Evolutionary conservation across 2,888 invertebrate genomes (phyloP), one percentile per base, ranked within the genome.

Genomic region (Thereva nobilitata): DNA sequence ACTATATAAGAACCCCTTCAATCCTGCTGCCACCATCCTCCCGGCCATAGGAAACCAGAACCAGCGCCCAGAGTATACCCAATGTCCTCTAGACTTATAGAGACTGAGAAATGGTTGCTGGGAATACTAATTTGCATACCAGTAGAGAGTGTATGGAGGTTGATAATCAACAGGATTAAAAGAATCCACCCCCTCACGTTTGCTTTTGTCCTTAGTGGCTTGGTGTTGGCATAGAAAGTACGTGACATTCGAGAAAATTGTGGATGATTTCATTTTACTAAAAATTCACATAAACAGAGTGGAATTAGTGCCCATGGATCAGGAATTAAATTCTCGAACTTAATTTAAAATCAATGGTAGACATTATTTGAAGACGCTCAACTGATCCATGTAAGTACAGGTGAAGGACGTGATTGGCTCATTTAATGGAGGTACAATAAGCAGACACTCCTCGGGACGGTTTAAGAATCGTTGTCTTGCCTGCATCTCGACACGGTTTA

Each of bases 91-190:
- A 23, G 23, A 23, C n/a, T 35, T 23, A 44, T 37, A 37, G 7
- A 37, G 38, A 37, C 59, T 57, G 49, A 12, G 44, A 52, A 61
- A 50, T 50, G 50, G 34, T 50, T 47, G 61, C 38, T 47, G 41
- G 59, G 54, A 64, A 68, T 65, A 57, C 59, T 66, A 66, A 68
- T 68, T 68, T 68, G 57, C 68, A 68, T 68, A 68, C 56, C 50
- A 9, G 57, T 52, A 44, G 59, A 54, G 49, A 55, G 52, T 67
- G 64, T 67, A 23, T 23, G 23, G 56, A 50, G 57, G 47, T 12
- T 57, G 56, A 57, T 57, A 67, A 64, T 64, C 64, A 67, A 57
- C 57, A 64, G 67, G 44, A 67, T 61, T 56, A 49, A 59, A 59
- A 37, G 66, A 59, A 10, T 10, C 57, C n/a, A 59, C 6, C 37